Base-by-base conservation (phyloP, 2,113 vertebrate species). In the Laticauda colubrina region DNA sequence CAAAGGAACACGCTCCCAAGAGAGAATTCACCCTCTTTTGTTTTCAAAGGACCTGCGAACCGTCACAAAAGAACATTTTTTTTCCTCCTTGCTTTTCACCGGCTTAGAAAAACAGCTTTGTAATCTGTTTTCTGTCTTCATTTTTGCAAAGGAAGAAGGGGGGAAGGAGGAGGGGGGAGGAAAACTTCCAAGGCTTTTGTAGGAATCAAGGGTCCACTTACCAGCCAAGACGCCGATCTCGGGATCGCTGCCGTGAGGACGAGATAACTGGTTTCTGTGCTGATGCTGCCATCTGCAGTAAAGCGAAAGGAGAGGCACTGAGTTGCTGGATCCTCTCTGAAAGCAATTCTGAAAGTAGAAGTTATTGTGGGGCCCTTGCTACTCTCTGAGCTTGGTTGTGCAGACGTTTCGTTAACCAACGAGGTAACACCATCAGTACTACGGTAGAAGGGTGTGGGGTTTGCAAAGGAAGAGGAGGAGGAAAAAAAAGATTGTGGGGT, bases 161-260 rank as follows among this genome's bases (percentile, higher is more conserved):
- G 2, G 23, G 88, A 59, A 48, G 43, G 18, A 23, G 8, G 12
- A 43, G 8, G 24, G 10, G 24, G 59, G 0, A 26, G 64, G 12
- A 75, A n/a, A 69, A 69, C 3, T 7, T 15, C 29, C 64, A 5
- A 7, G 26, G 4, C 10, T 39, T 9, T 9, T 8, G 51, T 24
- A 85, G 1, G 21, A 23, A 34, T 34, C 43, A 4, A 53, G 1
- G 26, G 56, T 6, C 93, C 85, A 97, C 98, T 94, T 95, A 99
- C 99, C 98, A 98, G 97, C 99, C 99, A 99, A 96, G 98, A 99
- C 45, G 98, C 96, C 0, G 98, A 98, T 93, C 98, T 98, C 3
- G 99, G 98, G 94, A 99, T 97, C 3, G 96, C 97, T 0, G 98
- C 97, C 0, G 99, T 99, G 95, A 99, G 97, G 91, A 99, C 92